phyloP scores from a whole-genome alignment of 2,888 invertebrate species.

The Yponomeuta cagnagella region DNA sequence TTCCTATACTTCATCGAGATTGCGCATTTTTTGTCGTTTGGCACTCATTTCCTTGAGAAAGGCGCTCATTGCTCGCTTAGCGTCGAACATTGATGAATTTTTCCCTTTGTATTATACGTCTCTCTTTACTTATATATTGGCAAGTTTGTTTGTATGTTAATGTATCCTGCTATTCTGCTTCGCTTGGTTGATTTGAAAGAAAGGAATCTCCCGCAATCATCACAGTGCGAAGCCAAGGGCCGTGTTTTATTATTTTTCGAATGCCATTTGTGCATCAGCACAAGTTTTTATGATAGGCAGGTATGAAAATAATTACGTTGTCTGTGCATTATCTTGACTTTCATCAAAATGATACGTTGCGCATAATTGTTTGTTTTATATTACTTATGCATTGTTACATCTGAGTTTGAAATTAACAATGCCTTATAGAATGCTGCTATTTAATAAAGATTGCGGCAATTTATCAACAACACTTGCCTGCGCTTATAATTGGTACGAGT shows the following conservation, averaged over 20 bases:
- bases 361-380: too few relatives aligned
- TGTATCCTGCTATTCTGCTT: background rate
- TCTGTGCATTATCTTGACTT: background rate
- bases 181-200: constrained; percentile 4
- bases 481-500: too few relatives aligned
- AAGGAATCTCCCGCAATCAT: background rate
- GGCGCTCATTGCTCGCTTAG: constrained; percentile 1
- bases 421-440: too few relatives aligned
- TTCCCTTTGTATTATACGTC: background rate
- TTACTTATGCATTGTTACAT: too few relatives aligned
- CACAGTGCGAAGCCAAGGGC: background rate
- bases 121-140: constrained; percentile 3
- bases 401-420: too few relatives aligned
- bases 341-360: background rate
- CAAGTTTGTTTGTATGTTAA: constrained; percentile 8
- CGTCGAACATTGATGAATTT: background rate
- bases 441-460: too few relatives aligned
- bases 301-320: background rate
- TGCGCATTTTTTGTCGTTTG: constrained; percentile 26
- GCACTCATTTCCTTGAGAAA: constrained; percentile 47
- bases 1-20: constrained; percentile 26
- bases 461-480: too few relatives aligned
- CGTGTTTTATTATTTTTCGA: background rate
- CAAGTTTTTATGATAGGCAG: background rate
- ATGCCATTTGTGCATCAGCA: background rate